Percentiles rank a stretch among this genome's conserved stretches.
phyloP scores from a whole-genome alignment of 2,797 vertebrate genomes.

The Chiroxiphia lanceolata region DNA sequence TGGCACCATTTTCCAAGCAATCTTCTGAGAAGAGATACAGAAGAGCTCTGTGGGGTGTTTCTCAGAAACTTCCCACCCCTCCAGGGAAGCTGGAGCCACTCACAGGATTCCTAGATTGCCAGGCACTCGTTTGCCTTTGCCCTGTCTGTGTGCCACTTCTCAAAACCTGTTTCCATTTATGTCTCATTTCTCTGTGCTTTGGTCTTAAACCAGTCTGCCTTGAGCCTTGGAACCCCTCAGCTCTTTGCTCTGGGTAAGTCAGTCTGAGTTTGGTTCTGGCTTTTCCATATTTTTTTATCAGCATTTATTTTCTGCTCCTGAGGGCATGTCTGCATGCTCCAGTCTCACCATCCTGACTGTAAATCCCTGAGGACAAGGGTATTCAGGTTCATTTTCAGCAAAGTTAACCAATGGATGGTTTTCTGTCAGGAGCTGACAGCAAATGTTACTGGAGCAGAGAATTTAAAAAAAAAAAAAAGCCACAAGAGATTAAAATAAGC shows the following conservation, averaged over 20 bases:
- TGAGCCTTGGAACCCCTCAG: background rate
- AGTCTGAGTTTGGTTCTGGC: background rate
- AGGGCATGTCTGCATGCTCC: background rate
- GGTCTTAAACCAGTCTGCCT: slow-evolving; percentile 6
- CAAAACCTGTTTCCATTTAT: slow-evolving; percentile 33
- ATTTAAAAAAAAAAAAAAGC: background rate
- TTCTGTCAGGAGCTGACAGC: background rate
- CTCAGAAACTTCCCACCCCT: slow-evolving; percentile 9
- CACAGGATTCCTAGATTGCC: background rate
- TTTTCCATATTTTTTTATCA: slow-evolving; percentile 21
- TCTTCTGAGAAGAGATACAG: background rate
- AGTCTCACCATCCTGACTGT: background rate
- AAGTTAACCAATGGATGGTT: background rate
- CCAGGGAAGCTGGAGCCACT: background rate
- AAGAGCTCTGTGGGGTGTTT: background rate
- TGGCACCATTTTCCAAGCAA: background rate
- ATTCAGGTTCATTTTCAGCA: background rate
- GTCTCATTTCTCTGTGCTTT: slow-evolving; percentile 17
- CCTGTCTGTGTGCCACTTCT: background rate
- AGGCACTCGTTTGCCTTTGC: background rate
- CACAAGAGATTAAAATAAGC: slow-evolving; percentile 24
- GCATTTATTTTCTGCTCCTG: background rate
- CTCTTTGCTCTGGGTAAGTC: background rate
- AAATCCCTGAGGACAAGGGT: background rate
- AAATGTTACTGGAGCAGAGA: background rate